A percentile compares a stretch with the other conserved stretches of the same genome.
These are phyloP conservation scores for Mantis religiosa DNA, from an alignment of 2,888 invertebrate species.

Conservation along the genomic window DNA sequence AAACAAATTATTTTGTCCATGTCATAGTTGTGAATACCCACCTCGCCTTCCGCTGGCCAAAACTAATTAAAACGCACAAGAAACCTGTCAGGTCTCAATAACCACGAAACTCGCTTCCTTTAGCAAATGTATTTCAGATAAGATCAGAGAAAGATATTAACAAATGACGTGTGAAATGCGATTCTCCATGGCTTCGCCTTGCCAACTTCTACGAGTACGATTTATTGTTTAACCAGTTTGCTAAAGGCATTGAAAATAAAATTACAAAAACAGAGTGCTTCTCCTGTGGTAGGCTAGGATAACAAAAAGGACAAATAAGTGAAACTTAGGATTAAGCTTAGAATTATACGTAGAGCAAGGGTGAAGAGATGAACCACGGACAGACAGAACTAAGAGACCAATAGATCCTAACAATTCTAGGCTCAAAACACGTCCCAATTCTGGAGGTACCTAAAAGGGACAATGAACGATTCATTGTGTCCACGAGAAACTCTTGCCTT, in stretches of 20 bases:
- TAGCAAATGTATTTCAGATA: background rate
- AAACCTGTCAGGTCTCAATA: background rate
- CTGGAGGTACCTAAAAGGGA: too few relatives aligned
- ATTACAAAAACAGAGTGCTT: background rate
- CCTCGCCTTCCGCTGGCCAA: background rate
- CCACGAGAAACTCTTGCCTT: too few relatives aligned
- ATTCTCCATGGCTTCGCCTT: background rate
- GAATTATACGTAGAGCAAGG: too few relatives aligned
- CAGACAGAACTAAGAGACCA: too few relatives aligned
- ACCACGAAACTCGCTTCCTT: background rate
- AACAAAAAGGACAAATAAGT: too few relatives aligned
- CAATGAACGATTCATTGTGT: too few relatives aligned
- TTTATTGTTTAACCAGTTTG: background rate
- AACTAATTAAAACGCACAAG: background rate
- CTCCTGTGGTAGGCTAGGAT: too few relatives aligned
- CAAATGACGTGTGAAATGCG: background rate
- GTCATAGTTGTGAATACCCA: background rate
- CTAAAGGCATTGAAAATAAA: background rate
- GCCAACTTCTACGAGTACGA: background rate
- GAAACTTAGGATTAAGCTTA: too few relatives aligned
- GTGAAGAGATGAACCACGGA: too few relatives aligned
- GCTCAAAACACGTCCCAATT: too few relatives aligned
- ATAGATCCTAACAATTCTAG: too few relatives aligned
- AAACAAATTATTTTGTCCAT: background rate
- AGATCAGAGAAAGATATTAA: background rate